These are phyloP conservation scores for Mugil cephalus DNA, from an alignment of 2,113 vertebrate genomes.

Conservation along the genomic window DNA sequence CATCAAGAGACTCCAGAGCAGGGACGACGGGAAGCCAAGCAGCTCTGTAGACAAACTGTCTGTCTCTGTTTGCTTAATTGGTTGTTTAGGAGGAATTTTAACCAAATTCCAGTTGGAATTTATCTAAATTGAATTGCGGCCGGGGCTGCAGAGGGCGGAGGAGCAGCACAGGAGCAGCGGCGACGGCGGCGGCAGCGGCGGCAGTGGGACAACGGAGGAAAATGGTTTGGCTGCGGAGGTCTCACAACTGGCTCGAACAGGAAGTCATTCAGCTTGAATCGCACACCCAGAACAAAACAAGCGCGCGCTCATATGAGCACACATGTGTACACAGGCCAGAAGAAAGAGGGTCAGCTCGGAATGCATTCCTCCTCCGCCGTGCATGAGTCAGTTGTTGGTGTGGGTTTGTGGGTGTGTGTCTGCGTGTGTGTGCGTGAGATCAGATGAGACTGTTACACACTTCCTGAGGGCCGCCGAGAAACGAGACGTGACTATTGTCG, in stretches of 20 bases:
- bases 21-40: neutral
- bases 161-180: conserved; percentile 4
- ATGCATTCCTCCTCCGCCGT: conserved; percentile 43
- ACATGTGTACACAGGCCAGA: conserved; percentile 33
- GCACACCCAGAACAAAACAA: conserved; percentile 62
- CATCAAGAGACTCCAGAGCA: neutral
- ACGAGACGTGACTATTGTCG: conserved; percentile 27
- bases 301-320: conserved; percentile 17
- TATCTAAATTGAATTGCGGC: conserved; percentile 67
- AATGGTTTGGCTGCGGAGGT: conserved; percentile 59
- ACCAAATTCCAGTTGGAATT: conserved; percentile 70
- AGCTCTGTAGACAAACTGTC: conserved; percentile 50
- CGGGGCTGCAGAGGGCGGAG: conserved; percentile 50
- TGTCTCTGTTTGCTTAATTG: conserved; percentile 63
- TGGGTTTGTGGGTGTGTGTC: too few species aligned
- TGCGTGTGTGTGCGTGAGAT: conserved; percentile 41
- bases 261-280: conserved; percentile 73
- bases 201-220: conserved; percentile 10
- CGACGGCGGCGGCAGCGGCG: neutral
- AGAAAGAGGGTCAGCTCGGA: conserved; percentile 52
- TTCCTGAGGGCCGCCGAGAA: conserved; percentile 35
- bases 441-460: conserved; percentile 24
- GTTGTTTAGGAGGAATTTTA: conserved; percentile 69
- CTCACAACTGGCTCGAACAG: conserved; percentile 75
- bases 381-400: conserved; percentile 49